Conservation (phyloP, 2,888 invertebrate genomes). For the Argynnis bischoffii region DNA sequence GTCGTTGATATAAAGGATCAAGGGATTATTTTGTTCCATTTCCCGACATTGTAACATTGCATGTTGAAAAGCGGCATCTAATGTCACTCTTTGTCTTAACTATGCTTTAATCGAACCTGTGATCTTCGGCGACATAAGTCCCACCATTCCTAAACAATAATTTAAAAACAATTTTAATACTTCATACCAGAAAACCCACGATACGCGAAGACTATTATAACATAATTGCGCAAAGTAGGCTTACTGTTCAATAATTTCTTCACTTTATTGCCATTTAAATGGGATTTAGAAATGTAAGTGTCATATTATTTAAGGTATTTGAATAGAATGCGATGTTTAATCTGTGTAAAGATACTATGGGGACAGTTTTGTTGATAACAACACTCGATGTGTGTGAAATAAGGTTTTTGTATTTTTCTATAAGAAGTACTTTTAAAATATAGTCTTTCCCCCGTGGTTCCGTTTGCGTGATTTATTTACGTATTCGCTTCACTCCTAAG, state of each 20-base stretch:
- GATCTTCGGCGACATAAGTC: no score
- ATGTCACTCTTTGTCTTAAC: no score
- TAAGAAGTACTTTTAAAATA: neutral
- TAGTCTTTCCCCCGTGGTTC: neutral
- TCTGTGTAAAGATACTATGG: neutral
- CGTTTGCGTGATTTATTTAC: no score
- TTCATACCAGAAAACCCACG: neutral
- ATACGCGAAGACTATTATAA: slow-evolving; percentile 1
- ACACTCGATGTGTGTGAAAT: slow-evolving; percentile 5
- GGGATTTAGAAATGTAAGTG: slow-evolving; percentile 6
- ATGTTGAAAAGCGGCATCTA: no score
- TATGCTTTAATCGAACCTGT: no score
- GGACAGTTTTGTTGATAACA: slow-evolving; percentile 10
- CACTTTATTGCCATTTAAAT: slow-evolving; percentile 15
- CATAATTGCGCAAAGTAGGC: slow-evolving; percentile 6
- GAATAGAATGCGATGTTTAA: slow-evolving; percentile 7
- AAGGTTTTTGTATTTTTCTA: neutral
- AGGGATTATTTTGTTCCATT: no score
- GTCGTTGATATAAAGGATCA: no score
- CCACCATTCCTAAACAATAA: no score
- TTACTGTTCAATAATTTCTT: slow-evolving; percentile 14
- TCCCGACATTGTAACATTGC: no score
- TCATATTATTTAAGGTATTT: slow-evolving; percentile 20
- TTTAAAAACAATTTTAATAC: no score
- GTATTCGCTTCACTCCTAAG: no score